Evolutionary conservation across 2,888 invertebrate genomes (phyloP), one percentile per base, ranked within the genome.

Genomic region (Acrobasis suavella): DNA sequence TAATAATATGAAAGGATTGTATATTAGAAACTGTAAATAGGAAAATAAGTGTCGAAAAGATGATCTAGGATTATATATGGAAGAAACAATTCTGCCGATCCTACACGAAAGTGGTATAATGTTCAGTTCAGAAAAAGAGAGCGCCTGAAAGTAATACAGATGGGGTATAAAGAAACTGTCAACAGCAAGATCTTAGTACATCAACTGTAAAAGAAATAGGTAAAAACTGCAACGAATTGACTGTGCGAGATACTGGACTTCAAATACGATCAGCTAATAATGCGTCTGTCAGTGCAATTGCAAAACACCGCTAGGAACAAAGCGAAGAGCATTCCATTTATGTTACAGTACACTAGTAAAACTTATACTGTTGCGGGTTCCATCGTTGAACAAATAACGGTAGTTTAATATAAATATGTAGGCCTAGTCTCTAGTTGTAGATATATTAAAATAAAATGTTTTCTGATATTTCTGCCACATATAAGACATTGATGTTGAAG

Each of bases 251-350:
- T 74, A 80, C 74, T 69, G 67, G 66, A 52, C 58, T 68, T 67
- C 64, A 71, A 77, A 75, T 71, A 67, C 56, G 63, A 73, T 73
- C 64, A 68, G 67, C 72, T 71, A 72, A 76, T 71, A 77, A 75
- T 71, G 66, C 69, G 67, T 67, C 62, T 69, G 71, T 71, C 67
- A 66, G 59, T 56, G 59, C 65, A 69, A 72, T 67, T 67, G 63
- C 70, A 70, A 72, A 75, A 72, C 69, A 65, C 63, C 66, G 67
- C 70, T 73, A 67, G 65, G 61, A 60, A 66, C 66, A 58, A 64
- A 64, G 63, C 63, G 49, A 52, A 60, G 55, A 61, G n/a, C 56
- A 58, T 61, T 60, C 56, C 38, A 61, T 60, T 66, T 58, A 46
- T 51, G 54, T 61, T 55, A 42, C 50, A 59, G 60, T 56, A 61